phyloP scores from a whole-genome alignment of 2,797 vertebrate species.

The Rhynchonycteris naso region DNA sequence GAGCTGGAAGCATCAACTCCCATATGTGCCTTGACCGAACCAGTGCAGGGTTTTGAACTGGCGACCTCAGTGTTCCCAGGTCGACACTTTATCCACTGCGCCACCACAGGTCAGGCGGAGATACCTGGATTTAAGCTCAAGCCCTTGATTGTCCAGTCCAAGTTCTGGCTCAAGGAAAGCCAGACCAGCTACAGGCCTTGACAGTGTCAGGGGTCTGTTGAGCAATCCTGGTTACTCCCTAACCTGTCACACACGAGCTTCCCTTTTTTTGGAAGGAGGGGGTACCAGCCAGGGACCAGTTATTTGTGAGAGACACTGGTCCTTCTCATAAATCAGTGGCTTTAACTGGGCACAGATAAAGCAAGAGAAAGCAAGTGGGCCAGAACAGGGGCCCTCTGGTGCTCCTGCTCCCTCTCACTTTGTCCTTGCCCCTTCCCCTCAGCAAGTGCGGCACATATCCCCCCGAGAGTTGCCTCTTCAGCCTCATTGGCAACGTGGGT shows the following conservation, averaged over 20 bases:
- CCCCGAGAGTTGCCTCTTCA: conserved; percentile 96
- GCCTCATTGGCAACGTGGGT: conserved; percentile 94
- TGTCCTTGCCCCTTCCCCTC: conserved; percentile 57
- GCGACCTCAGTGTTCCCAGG: too few species aligned
- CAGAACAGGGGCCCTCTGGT: not conserved
- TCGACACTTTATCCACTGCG: too few species aligned
- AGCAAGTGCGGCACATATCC: conserved; percentile 95
- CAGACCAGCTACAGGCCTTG: not conserved
- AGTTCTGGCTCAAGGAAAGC: not conserved
- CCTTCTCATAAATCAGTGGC: not conserved
- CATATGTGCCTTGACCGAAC: too few species aligned
- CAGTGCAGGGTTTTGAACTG: too few species aligned
- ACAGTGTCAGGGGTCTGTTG: not conserved
- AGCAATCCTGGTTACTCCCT: not conserved
- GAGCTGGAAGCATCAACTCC: too few species aligned
- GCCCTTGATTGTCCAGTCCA: not conserved
- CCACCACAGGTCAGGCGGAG: too few species aligned
- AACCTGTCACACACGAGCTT: not conserved
- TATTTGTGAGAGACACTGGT: not conserved
- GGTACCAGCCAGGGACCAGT: not conserved
- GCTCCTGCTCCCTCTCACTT: not conserved
- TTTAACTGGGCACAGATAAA: not conserved
- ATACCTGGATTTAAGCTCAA: not conserved
- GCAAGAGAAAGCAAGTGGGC: not conserved
- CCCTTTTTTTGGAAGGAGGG: not conserved